Evolutionary conservation across 2,888 invertebrate species (phyloP), one percentile per base, ranked within the genome.

Genomic region (Iselma pallidipennis): DNA sequence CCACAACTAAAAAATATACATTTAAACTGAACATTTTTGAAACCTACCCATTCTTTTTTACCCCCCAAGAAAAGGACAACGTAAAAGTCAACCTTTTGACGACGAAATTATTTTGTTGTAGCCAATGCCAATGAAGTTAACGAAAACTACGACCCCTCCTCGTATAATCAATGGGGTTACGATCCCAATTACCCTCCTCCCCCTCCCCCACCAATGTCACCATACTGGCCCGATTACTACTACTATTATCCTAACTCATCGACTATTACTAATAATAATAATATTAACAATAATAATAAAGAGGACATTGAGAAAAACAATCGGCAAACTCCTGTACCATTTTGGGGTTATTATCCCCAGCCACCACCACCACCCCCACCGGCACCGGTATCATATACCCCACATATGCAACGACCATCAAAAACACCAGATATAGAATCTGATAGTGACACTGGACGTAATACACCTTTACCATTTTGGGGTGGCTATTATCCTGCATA

Each of bases 111-210:
- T 66, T 78, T 73, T 80, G 78, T 82, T 82, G 76, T 80, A 82
- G 82, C 80, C 74, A 80, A 78, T 79, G 78, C 74, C 78, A 76
- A 77, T 71, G 76, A 77, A 74, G 72, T 70, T 67, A 72, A 66
- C 73, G 76, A 76, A 75, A 74, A 72, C 73, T 73, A 74, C 72
- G 78, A 79, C 70, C 75, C 77, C 66, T 74, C 74, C 70, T 75
- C 71, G 66, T 70, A 71, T 67, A 72, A 74, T 61, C 75, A 74
- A 69, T 71, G 74, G 69, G 68, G 74, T 62, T 73, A 76, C 68
- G 75, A 73, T 57, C 76, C 74, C 31, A 49, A 59, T 71, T 76
- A 68, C 61, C 74, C 65, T 66, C 75, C 66, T 71, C 67, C 56
- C 16, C 29, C 54, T 29, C 63, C 63, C 14, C 21, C 16, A 16